phyloP scores from a whole-genome alignment of 2,113 vertebrate genomes.

The Nycticryphes semicollaris region DNA sequence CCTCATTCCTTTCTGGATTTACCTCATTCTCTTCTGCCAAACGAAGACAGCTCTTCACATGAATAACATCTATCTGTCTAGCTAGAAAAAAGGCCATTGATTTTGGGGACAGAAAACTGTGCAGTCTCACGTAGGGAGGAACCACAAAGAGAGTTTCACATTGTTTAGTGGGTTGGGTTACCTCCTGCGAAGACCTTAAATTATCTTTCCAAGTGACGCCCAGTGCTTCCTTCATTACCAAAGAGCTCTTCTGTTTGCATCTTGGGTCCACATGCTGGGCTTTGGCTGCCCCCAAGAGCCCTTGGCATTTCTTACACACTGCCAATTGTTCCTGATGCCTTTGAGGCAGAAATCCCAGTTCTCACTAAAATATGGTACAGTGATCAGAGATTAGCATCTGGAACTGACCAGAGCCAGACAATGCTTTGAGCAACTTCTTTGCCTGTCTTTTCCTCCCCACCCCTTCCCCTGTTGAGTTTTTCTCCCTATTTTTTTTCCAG shows the following conservation, averaged over 20 bases:
- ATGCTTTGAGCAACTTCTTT: not conserved
- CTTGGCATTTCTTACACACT: slow-evolving; percentile 26
- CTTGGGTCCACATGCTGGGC: not conserved
- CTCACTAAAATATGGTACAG: slow-evolving; percentile 31
- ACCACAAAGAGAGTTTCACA: not conserved
- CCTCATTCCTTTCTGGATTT: not conserved
- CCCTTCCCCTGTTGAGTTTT: not conserved
- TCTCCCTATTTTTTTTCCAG: slow-evolving; percentile 20
- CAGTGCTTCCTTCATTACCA: slow-evolving; percentile 14
- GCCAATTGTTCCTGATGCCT: slow-evolving; percentile 12
- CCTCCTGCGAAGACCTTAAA: not conserved
- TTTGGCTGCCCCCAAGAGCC: not conserved
- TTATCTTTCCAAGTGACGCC: slow-evolving; percentile 9
- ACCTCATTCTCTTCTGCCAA: not conserved
- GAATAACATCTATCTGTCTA: not conserved
- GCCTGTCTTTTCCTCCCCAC: slow-evolving; percentile 3
- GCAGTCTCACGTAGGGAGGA: not conserved
- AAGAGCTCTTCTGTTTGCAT: slow-evolving; percentile 8
- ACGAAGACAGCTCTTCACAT: not conserved
- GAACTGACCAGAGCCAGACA: slow-evolving; percentile 47
- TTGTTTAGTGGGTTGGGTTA: slow-evolving; percentile 2
- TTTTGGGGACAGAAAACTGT: not conserved
- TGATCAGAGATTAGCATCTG: slow-evolving; percentile 47
- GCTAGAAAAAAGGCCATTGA: not conserved
- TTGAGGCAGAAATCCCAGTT: slow-evolving; percentile 41